Evolutionary conservation across 2,113 vertebrate genomes (phyloP), one percentile per base, ranked within the genome.

Genomic region (Morone saxatilis): DNA sequence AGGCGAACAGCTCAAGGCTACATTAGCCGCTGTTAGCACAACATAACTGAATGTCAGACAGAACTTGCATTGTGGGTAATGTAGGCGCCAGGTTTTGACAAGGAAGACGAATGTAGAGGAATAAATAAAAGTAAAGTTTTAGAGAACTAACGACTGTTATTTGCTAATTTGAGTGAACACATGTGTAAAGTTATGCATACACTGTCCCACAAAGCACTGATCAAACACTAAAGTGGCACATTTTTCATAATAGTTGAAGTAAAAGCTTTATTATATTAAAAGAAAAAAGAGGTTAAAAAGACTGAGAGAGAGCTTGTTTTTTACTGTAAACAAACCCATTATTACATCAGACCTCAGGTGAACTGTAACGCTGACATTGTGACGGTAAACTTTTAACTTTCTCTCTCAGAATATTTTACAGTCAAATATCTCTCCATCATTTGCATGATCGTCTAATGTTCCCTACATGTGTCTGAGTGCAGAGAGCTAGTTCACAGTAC

Each of bases 331-430:
- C 6, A 56, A 17, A 38, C 20, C 13, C 36, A 12, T 22, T 2
- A 12, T 16, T 43, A 38, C 43, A 14, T 40, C 38, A 47, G 4
- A 19, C 40, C 40, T 60, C 56, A 57, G 40, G 14, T 50, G 0
- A 45, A 25, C 25, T 31, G 38, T 6, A 47, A 10, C 80, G 61
- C 41, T 22, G 5, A 45, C 45, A 2, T 31, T 11, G 56, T 17
- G 47, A 20, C 50, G 31, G n/a, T 43, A 2, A 0, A 47, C 45
- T n/a, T 53, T 25, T 22, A 25, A 57, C 72, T 54, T 74, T 57
- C 82, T 31, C 51, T 57, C n/a, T 51, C 19, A 54, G 19, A 40
- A 22, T 17, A 81, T 90, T 93, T 90, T 14, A 80, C 85, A 84
- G 80, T 90, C 84, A 87, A 88, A 89, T 89, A 22, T 72, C n/a